A percentile compares a stretch with the other conserved stretches of the same genome.
phyloP scores from a whole-genome alignment of 2,113 vertebrate genomes.

The Centrocercus urophasianus region DNA sequence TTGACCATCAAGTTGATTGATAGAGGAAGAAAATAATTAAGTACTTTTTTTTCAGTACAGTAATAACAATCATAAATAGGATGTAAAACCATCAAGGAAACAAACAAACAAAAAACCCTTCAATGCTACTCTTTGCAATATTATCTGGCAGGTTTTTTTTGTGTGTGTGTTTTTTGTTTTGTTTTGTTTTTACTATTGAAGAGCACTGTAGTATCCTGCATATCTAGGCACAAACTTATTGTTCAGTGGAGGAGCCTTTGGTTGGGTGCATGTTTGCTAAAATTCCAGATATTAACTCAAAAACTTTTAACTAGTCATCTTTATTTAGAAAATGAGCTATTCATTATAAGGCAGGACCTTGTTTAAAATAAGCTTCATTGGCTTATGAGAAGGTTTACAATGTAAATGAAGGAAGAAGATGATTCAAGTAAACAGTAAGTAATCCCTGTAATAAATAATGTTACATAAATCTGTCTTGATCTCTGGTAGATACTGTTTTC shows the following conservation, averaged over 20 bases:
- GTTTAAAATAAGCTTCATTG: neutral
- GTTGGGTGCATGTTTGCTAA: neutral
- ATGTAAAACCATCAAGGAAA: neutral
- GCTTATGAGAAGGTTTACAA: neutral
- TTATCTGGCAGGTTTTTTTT: neutral
- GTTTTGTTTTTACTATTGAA: neutral
- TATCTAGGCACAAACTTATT: neutral
- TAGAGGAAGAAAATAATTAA: neutral
- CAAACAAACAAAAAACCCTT: neutral
- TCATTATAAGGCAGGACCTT: neutral
- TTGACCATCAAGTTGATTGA: neutral
- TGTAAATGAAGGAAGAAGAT: constrained; percentile 4
- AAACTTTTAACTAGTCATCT: neutral
- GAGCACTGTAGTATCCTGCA: neutral
- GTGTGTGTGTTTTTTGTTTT: neutral
- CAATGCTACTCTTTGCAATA: neutral
- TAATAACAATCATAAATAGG: neutral
- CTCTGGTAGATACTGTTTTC: neutral
- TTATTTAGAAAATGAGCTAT: neutral
- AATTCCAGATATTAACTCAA: neutral
- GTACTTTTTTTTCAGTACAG: neutral
- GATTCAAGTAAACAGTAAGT: neutral
- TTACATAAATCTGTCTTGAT: neutral
- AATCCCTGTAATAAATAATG: constrained; percentile 18
- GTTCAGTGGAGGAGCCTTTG: neutral